Conservation (phyloP, 2,797 vertebrate genomes). For the Mormyrops boulengeri region DNA sequence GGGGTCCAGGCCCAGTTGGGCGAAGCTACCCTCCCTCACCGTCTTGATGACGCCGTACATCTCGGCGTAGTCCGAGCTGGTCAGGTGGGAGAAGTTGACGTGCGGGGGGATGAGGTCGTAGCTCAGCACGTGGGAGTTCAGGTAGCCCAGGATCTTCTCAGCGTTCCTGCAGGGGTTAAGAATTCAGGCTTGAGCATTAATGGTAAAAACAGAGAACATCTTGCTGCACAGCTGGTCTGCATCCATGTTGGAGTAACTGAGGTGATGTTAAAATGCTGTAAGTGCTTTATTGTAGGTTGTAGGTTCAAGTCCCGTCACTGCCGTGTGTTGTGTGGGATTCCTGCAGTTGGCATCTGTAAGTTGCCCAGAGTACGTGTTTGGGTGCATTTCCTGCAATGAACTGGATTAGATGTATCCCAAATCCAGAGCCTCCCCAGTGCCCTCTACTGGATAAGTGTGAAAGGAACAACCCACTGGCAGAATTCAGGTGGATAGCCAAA, state of each 20-base stretch:
- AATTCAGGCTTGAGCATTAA: neutral
- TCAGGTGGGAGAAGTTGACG: conserved; percentile 85
- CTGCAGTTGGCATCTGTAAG: neutral
- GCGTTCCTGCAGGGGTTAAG: conserved; percentile 65
- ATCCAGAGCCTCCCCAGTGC: neutral
- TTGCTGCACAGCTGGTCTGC: neutral
- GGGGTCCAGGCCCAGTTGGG: conserved; percentile 74
- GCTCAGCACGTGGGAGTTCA: conserved; percentile 77
- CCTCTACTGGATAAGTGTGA: neutral
- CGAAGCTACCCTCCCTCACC: conserved; percentile 75
- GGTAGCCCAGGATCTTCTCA: conserved; percentile 84
- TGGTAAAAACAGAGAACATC: neutral
- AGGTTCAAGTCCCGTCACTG: neutral
- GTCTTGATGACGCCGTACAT: conserved; percentile 85
- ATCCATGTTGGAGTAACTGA: neutral
- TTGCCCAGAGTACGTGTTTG: neutral
- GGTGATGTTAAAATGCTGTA: neutral
- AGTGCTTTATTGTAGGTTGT: neutral
- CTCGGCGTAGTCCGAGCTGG: conserved; percentile 76
- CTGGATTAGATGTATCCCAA: neutral
- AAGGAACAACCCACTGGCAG: neutral
- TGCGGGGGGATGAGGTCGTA: conserved; percentile 86
- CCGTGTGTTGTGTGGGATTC: neutral
- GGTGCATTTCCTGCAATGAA: neutral
- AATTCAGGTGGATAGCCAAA: neutral